phyloP scores from a whole-genome alignment of 2,888 invertebrate species.

The Cryptus armator region DNA sequence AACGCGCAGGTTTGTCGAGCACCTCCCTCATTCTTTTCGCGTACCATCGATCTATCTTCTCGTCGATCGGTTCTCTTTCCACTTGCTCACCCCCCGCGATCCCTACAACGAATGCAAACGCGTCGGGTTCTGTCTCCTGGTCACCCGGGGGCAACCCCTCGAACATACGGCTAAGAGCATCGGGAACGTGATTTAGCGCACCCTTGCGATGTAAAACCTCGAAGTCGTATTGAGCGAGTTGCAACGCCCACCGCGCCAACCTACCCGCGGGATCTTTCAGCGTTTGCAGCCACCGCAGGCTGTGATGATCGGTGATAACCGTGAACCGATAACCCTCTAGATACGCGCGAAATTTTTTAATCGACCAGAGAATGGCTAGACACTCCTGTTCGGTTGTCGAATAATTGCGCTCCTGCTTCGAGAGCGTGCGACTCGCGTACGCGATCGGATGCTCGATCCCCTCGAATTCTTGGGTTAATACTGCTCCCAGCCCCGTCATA shows the following conservation, averaged over 20 bases:
- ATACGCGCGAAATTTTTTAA: conserved; percentile 36
- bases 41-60: background rate
- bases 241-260: conserved; percentile 39
- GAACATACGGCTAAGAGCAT: conserved; percentile 41
- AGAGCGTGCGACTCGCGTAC: conserved; percentile 60
- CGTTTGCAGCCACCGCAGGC: conserved; percentile 39
- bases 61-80: background rate
- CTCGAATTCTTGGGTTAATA: background rate
- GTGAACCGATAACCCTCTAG: conserved; percentile 45
- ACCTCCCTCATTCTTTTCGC: background rate
- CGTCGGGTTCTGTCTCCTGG: conserved; percentile 1
- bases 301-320: conserved; percentile 44
- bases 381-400: conserved; percentile 50
- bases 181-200: conserved; percentile 68
- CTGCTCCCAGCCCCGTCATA: conserved; percentile 28
- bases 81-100: background rate
- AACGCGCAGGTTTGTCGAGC: background rate
- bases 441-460: conserved; percentile 53
- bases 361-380: conserved; percentile 34
- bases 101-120: conserved; percentile 32
- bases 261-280: conserved; percentile 41
- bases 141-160: background rate
- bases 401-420: conserved; percentile 53
- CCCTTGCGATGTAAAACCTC: conserved; percentile 46
- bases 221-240: conserved; percentile 35